Evolutionary conservation across 1,140 invertebrate species (phyloP), one percentile per base, ranked within the genome.

Genomic region (Zophobas morio): DNA sequence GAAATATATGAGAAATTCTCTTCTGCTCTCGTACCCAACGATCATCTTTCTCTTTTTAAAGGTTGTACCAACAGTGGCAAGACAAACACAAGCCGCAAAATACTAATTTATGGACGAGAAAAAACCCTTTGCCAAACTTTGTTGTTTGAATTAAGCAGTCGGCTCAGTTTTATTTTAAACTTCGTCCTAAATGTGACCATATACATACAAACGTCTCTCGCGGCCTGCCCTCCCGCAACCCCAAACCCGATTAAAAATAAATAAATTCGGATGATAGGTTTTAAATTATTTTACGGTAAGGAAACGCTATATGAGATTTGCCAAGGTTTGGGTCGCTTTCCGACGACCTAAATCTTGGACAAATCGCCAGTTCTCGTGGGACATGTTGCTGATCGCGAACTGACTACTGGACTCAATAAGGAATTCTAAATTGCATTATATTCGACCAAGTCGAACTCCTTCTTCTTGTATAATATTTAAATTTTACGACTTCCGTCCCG

Each of bases 341-440:
- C 51, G 42, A 34, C 39, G 42, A 75, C 63, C 20, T 66, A 53
- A 75, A 66, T 75, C 57, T 51, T 49, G 42, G 56, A 75, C 74
- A 75, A 75, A 49, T 75, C 60, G 57, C 37, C 74, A 66, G 70
- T 66, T 75, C 74, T 63, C 57, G 36, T 37, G 74, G 60, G 74
- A 49, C 33, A 72, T 53, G 49, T 63, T 75, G 39, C 57, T 57
- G 74, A 75, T 75, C 53, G 74, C 51, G 57, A 53, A 75, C 49
- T 53, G 73, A 49, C 56, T 70, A 53, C 57, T 70, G 74, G 74
- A 75, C 57, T 75, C 60, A 63, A 63, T 75, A 75, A 75, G 57
- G 51, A 66, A 66, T 63, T 75, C 56, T 40, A 75, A 66, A 75
- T 75, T 53, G 42, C 20, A 75, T 75, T 75, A 66, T 75, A 75